Conservation (phyloP, 2,797 vertebrate genomes). For the Novumbra hubbsi region DNA sequence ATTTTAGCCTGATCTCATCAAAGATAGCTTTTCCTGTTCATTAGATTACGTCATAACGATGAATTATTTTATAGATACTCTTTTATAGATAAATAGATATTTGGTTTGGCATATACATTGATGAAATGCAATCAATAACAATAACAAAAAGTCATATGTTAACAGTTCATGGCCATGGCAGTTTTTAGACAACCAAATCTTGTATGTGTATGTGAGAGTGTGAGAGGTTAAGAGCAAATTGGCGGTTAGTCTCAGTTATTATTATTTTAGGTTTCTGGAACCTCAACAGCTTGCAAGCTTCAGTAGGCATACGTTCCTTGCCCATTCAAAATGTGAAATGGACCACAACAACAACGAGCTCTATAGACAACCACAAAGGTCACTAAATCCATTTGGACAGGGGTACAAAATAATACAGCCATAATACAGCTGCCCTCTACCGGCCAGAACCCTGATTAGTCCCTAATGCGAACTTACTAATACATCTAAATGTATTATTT, state of each 20-base stretch:
- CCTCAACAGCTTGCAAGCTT: constrained; percentile 4
- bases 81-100: too few relatives aligned
- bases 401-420: constrained; percentile 58
- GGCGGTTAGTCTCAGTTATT: neutral
- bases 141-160: neutral
- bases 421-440: constrained; percentile 77
- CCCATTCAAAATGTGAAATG: constrained; percentile 70
- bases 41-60: neutral
- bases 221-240: neutral
- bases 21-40: neutral
- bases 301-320: neutral
- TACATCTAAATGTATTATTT: neutral
- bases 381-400: constrained; percentile 68
- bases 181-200: neutral
- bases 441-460: constrained; percentile 53
- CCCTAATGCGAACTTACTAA: neutral
- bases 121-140: neutral
- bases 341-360: constrained; percentile 78
- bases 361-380: constrained; percentile 55
- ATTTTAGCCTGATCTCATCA: neutral
- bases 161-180: neutral
- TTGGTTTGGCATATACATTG: neutral
- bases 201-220: neutral
- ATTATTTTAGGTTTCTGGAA: neutral
- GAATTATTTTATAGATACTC: too few relatives aligned